phyloP scores from a whole-genome alignment of 2,113 vertebrate species.

The Psophia crepitans region DNA sequence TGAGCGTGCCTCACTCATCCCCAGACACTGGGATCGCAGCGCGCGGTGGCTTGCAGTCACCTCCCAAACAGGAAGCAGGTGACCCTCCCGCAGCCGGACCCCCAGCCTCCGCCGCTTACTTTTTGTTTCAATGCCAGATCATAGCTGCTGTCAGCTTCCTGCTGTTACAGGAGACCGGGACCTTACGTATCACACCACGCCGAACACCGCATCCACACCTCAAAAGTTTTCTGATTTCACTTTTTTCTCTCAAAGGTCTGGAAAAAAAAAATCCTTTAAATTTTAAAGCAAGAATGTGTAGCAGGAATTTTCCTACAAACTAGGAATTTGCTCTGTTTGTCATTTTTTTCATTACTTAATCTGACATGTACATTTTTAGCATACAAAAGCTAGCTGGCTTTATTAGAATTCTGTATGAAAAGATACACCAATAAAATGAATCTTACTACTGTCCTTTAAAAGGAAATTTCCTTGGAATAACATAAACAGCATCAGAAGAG shows the following conservation, averaged over 20 bases:
- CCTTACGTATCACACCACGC: accelerated
- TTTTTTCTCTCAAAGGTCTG: background rate
- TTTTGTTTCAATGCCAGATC: background rate
- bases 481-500: background rate
- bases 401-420: background rate
- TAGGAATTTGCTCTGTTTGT: background rate
- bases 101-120: background rate
- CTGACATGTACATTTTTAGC: background rate
- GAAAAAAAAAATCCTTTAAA: background rate
- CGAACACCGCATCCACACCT: background rate
- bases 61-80: background rate
- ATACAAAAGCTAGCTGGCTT: background rate
- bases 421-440: background rate
- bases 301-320: background rate
- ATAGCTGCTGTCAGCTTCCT: background rate
- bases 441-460: background rate
- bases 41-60: accelerated
- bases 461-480: background rate
- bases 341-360: background rate
- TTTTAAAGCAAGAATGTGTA: background rate
- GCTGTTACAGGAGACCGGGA: background rate
- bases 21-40: background rate
- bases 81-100: background rate
- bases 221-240: background rate
- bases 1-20: background rate